Evolutionary conservation across 2,113 vertebrate species (phyloP).

Genomic region (Canis aureus): DNA sequence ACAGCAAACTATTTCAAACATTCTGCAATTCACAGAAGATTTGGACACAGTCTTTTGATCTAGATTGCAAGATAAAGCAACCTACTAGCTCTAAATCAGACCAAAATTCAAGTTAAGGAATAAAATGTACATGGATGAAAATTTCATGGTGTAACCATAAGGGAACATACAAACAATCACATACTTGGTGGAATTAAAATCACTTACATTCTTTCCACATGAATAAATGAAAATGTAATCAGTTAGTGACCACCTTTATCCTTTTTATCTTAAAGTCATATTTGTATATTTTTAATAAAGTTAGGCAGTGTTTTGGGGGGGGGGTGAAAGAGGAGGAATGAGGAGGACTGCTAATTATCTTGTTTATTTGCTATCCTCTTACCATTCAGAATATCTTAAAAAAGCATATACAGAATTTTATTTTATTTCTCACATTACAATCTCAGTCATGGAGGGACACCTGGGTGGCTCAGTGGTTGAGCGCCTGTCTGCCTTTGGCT

Average conservation of each 20-base stretch:
- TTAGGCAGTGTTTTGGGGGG: not conserved
- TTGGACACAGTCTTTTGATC: not conserved
- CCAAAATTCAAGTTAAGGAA: conserved; percentile 10
- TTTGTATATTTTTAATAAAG: not conserved
- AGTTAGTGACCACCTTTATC: not conserved
- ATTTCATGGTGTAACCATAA: not conserved
- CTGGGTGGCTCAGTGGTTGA: too few species aligned
- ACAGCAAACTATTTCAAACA: conserved; percentile 22
- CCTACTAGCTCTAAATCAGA: not conserved
- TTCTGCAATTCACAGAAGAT: not conserved
- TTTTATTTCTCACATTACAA: not conserved
- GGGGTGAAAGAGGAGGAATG: not conserved
- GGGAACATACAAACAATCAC: not conserved
- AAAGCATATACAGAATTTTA: not conserved
- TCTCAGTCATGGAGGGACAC: not conserved
- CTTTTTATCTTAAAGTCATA: not conserved
- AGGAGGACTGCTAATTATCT: not conserved
- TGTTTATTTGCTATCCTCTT: not conserved
- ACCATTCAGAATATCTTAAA: not conserved
- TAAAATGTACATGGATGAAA: not conserved
- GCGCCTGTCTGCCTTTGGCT: too few species aligned
- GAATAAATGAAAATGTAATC: not conserved
- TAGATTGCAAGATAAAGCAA: not conserved
- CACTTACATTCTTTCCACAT: not conserved
- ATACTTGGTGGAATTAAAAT: conserved; percentile 24